A percentile compares a stretch with the other conserved stretches of the same genome.
These are phyloP conservation scores for Fregetta grallaria DNA, from an alignment of 2,113 vertebrate species.

Conservation along the genomic window DNA sequence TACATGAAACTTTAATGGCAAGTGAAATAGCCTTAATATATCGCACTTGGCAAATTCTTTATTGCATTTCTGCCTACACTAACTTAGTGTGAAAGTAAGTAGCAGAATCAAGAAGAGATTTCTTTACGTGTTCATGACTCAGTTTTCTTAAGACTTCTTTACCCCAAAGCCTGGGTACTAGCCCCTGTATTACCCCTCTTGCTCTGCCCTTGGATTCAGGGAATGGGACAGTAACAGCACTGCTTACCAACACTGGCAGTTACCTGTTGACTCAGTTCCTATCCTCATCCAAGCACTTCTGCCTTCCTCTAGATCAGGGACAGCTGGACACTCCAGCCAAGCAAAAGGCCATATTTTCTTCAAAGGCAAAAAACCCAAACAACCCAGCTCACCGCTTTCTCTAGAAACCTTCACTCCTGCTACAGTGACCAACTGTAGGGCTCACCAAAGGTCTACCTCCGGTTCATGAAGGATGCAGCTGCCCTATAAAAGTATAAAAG, in stretches of 20 bases:
- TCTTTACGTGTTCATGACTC: background rate
- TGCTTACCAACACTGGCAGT: background rate
- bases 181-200: background rate
- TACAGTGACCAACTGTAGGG: background rate
- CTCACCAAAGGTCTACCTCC: background rate
- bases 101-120: background rate
- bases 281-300: background rate
- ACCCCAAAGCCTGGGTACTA: background rate
- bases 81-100: background rate
- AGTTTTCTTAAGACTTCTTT: background rate
- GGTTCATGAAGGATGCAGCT: background rate
- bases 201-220: background rate
- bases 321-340: background rate
- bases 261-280: background rate
- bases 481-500: rapidly evolving
- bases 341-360: background rate
- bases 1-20: slow-evolving; percentile 46
- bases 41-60: background rate
- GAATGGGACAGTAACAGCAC: background rate
- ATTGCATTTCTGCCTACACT: background rate
- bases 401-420: background rate
- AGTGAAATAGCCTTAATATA: slow-evolving; percentile 6
- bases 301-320: background rate
- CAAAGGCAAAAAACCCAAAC: background rate
- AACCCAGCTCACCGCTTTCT: background rate